A percentile compares a stretch with the other conserved stretches of the same genome.
phyloP scores from a whole-genome alignment of 2,797 vertebrate species.

The Synanceia verrucosa region DNA sequence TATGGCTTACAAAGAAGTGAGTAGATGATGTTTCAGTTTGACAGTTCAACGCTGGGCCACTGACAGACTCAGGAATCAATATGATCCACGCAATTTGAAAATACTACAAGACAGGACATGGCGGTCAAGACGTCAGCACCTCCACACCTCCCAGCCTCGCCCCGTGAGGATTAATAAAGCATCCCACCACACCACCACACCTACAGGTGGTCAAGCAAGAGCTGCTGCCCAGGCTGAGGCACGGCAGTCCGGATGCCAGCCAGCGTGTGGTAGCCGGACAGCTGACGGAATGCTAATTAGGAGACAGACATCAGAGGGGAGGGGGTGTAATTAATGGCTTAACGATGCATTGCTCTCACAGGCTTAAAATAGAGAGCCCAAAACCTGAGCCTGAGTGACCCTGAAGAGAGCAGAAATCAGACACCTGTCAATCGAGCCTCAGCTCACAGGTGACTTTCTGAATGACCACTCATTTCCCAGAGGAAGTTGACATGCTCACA shows the following conservation, averaged over 20 bases:
- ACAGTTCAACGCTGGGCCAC: slow-evolving; percentile 2
- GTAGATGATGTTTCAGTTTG: slow-evolving; percentile 9
- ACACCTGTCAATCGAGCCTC: background rate
- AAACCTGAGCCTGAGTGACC: slow-evolving; percentile 33
- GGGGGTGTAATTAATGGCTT: slow-evolving; percentile 57
- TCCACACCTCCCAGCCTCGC: background rate
- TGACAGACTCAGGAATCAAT: slow-evolving; percentile 22
- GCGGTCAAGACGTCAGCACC: slow-evolving; percentile 1
- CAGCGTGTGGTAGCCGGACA: slow-evolving; percentile 50
- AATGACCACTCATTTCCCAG: no score
- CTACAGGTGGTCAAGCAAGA: slow-evolving; percentile 10
- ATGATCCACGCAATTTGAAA: background rate
- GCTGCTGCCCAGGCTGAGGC: no score
- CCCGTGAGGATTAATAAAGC: background rate
- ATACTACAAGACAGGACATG: background rate
- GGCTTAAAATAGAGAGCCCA: slow-evolving; percentile 48
- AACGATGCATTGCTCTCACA: slow-evolving; percentile 49
- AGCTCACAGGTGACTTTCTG: background rate
- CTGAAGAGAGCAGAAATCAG: slow-evolving; percentile 1
- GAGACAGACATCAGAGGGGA: slow-evolving; percentile 39
- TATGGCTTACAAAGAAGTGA: background rate
- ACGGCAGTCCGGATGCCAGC: slow-evolving; percentile 17
- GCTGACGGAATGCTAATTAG: slow-evolving; percentile 59
- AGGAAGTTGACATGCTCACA: background rate
- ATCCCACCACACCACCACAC: background rate